Conservation (phyloP, 92 coral and sea anemone species). For the Ricordea florida region DNA sequence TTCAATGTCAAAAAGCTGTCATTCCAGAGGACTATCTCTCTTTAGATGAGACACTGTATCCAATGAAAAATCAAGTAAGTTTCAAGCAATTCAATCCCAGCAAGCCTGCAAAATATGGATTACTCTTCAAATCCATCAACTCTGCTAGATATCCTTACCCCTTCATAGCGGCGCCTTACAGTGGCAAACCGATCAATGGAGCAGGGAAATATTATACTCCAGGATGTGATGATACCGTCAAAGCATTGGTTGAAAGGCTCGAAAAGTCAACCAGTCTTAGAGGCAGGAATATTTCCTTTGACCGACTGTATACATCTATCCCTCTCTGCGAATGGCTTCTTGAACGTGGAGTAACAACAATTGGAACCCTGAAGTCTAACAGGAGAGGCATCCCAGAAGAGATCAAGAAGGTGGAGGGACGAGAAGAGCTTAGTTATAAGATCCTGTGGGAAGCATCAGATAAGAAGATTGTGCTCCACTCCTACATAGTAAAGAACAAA, state of each 20-base stretch:
- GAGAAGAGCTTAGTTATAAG: too few relatives aligned
- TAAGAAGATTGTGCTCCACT: slow-evolving; percentile 11
- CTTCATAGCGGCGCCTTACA: background rate
- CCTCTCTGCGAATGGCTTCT: slow-evolving; percentile 23
- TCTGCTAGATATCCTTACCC: slow-evolving; percentile 28
- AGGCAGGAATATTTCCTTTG: slow-evolving; percentile 27
- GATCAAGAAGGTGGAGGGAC: slow-evolving; percentile 1
- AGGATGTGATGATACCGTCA: slow-evolving; percentile 16
- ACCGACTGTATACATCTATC: slow-evolving; percentile 36
- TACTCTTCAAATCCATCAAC: slow-evolving; percentile 40
- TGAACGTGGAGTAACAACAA: slow-evolving; percentile 14
- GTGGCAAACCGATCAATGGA: slow-evolving; percentile 21
- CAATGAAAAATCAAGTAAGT: slow-evolving; percentile 13
- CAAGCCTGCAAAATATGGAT: slow-evolving; percentile 37
- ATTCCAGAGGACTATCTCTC: too few relatives aligned
- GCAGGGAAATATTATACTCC: slow-evolving; percentile 6
- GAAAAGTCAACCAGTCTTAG: background rate
- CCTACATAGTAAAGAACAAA: slow-evolving; percentile 23
- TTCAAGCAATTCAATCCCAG: slow-evolving; percentile 43
- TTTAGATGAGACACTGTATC: slow-evolving; percentile 23
- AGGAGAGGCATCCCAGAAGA: slow-evolving; percentile 49
- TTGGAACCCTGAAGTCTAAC: slow-evolving; percentile 39
- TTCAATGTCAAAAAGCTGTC: too few relatives aligned
- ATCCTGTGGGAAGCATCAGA: slow-evolving; percentile 7
- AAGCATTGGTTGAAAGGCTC: background rate